Conservation (phyloP, 2,888 invertebrate genomes). For the Falcaria lacertinaria region DNA sequence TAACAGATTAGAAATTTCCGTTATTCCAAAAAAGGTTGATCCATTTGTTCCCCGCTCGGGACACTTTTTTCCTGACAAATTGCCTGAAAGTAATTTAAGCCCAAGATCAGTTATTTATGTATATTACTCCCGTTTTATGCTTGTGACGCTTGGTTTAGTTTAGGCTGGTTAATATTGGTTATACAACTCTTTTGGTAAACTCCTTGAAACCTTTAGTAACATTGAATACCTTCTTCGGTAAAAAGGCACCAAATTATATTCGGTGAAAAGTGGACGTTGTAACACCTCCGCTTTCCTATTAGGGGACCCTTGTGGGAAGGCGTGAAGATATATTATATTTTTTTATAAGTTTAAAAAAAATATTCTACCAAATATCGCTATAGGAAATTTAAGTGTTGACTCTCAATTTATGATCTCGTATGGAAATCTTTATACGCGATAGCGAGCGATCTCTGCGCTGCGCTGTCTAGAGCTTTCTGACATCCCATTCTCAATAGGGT, state of each 20-base stretch:
- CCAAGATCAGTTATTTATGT: constrained; percentile 68
- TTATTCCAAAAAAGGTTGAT: constrained; percentile 62
- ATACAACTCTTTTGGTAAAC: no score
- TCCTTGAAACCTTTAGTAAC: no score
- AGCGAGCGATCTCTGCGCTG: constrained; percentile 45
- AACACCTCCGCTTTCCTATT: no score
- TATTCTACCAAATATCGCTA: no score
- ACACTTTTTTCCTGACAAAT: constrained; percentile 72
- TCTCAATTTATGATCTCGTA: constrained; percentile 60
- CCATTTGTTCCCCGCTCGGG: constrained; percentile 61
- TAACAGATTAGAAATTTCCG: constrained; percentile 63
- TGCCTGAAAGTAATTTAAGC: constrained; percentile 73
- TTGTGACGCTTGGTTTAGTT: constrained; percentile 21
- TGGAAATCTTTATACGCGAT: constrained; percentile 55
- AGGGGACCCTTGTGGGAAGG: no score
- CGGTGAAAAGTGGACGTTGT: no score
- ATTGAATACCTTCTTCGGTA: no score
- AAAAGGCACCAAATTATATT: no score
- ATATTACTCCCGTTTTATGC: constrained; percentile 53
- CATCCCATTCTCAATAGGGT: constrained; percentile 25
- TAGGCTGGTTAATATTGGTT: no score
- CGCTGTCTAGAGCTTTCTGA: constrained; percentile 36
- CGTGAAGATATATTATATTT: no score
- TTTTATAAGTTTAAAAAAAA: no score
- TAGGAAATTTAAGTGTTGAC: constrained; percentile 24